Conservation (phyloP, 2,113 vertebrate genomes). For the Hiodon tergisus region DNA sequence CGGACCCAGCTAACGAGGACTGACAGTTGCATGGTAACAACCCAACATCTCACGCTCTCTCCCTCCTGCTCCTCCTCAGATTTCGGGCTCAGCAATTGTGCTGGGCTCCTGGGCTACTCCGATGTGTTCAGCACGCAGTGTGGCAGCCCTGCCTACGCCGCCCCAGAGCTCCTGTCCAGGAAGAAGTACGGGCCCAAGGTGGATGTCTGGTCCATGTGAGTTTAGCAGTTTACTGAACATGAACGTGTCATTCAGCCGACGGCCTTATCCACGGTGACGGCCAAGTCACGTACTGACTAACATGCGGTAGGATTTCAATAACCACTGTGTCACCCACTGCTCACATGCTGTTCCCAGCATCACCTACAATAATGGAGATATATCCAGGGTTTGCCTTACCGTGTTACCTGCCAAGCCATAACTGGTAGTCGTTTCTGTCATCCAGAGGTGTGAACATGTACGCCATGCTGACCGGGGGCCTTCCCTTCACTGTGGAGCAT, state of each 20-base stretch:
- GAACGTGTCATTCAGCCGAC: too few species aligned
- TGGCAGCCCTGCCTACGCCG: slow-evolving; percentile 94
- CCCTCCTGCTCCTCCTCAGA: slow-evolving; percentile 56
- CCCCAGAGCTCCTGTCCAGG: slow-evolving; percentile 89
- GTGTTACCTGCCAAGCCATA: too few species aligned
- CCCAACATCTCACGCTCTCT: background rate
- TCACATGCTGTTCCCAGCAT: too few species aligned
- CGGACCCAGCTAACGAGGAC: too few species aligned
- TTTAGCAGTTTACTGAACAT: slow-evolving; percentile 30
- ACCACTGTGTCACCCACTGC: too few species aligned
- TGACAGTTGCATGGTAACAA: background rate
- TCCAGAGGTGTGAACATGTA: slow-evolving; percentile 95
- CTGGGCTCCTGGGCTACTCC: slow-evolving; percentile 86
- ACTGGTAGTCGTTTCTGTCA: slow-evolving; percentile 26
- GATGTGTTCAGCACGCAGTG: slow-evolving; percentile 98
- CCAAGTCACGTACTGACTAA: too few species aligned
- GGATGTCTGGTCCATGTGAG: slow-evolving; percentile 99
- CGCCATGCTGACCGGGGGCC: slow-evolving; percentile 86
- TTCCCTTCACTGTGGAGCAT: slow-evolving; percentile 94
- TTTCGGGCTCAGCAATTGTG: slow-evolving; percentile 96
- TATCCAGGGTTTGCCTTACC: too few species aligned
- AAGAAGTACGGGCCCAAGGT: slow-evolving; percentile 97
- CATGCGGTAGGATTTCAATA: too few species aligned
- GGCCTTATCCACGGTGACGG: too few species aligned
- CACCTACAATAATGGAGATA: too few species aligned